phyloP scores from a whole-genome alignment of 2,888 invertebrate genomes.

The Spodoptera littoralis region DNA sequence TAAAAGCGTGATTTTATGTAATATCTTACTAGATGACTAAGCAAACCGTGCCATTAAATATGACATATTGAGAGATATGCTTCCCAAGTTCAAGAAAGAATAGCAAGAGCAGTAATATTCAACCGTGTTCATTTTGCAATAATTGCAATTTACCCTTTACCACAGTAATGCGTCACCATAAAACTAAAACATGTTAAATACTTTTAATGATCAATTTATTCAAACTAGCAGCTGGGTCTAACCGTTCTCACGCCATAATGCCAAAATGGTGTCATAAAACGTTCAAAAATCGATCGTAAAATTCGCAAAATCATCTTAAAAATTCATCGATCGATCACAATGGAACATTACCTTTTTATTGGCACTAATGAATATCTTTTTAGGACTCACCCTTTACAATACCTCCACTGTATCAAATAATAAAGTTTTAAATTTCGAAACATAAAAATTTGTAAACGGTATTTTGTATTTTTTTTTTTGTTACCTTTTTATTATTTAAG shows the following conservation, averaged over 20 bases:
- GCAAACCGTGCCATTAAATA: no score
- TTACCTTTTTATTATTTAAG: slow-evolving; percentile 66
- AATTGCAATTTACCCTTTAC: slow-evolving; percentile 3
- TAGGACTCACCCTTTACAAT: slow-evolving; percentile 67
- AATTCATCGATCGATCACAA: slow-evolving; percentile 84
- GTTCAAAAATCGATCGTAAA: slow-evolving; percentile 80
- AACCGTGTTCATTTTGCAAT: not conserved
- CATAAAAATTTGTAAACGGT: slow-evolving; percentile 86
- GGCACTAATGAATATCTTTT: slow-evolving; percentile 83
- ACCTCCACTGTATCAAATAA: slow-evolving; percentile 80
- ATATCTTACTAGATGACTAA: no score
- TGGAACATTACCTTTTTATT: slow-evolving; percentile 85
- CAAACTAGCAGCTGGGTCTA: slow-evolving; percentile 65
- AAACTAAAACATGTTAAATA: slow-evolving; percentile 30
- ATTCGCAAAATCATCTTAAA: slow-evolving; percentile 85
- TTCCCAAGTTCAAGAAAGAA: no score
- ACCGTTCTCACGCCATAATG: slow-evolving; percentile 79
- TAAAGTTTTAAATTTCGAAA: slow-evolving; percentile 77
- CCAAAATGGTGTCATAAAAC: slow-evolving; percentile 77
- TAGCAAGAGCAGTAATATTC: no score
- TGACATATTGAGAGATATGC: no score
- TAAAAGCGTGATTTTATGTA: no score
- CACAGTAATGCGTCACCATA: slow-evolving; percentile 24
- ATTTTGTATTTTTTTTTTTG: slow-evolving; percentile 69
- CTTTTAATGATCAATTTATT: slow-evolving; percentile 43